Evolutionary conservation across 2,888 invertebrate species (phyloP).

Genomic region (Chirona hameri): DNA sequence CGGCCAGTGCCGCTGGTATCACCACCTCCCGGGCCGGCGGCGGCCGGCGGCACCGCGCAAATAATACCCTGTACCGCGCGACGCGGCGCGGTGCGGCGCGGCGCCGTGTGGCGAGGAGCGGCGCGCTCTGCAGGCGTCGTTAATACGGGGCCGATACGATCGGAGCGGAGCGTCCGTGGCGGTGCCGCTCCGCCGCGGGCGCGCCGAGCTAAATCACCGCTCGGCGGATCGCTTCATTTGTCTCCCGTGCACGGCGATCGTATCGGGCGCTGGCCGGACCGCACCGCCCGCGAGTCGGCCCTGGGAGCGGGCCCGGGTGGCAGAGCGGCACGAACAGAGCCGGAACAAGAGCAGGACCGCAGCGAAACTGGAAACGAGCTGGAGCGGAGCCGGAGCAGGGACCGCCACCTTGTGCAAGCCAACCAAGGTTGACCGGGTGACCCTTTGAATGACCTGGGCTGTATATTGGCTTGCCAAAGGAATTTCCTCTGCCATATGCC

Average conservation of each 20-base stretch:
- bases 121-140: background rate
- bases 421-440: too few relatives aligned
- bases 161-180: background rate
- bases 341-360: too few relatives aligned
- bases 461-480: too few relatives aligned
- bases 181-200: background rate
- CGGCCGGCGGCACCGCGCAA: background rate
- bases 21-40: background rate
- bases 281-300: too few relatives aligned
- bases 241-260: background rate
- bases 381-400: too few relatives aligned
- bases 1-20: background rate
- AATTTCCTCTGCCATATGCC: too few relatives aligned
- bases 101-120: background rate
- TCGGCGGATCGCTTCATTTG: constrained; percentile 2
- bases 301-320: too few relatives aligned
- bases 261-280: background rate
- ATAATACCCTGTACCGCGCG: background rate
- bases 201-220: background rate
- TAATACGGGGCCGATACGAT: background rate
- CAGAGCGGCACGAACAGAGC: too few relatives aligned
- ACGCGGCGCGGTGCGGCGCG: background rate
- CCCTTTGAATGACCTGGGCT: too few relatives aligned
- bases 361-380: too few relatives aligned
- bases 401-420: too few relatives aligned